These are phyloP conservation scores for Theocolax elegans DNA, from an alignment of 1,140 invertebrate species.

Conservation along the genomic window DNA sequence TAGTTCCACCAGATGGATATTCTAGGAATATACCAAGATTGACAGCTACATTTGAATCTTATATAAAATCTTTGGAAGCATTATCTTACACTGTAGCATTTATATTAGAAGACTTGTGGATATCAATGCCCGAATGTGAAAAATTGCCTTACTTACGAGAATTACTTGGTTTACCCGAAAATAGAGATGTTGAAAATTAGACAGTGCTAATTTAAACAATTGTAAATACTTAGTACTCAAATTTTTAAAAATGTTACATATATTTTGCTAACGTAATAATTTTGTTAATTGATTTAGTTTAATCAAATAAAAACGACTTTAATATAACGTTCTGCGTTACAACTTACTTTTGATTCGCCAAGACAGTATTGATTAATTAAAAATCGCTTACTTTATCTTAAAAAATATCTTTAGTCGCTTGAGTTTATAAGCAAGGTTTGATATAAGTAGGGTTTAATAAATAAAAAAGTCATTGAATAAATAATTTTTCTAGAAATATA, in stretches of 20 bases:
- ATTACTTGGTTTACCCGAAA: neutral
- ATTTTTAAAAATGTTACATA: no score
- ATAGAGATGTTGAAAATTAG: neutral
- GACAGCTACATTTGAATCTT: neutral
- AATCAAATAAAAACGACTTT: no score
- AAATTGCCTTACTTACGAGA: neutral
- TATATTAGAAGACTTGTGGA: neutral
- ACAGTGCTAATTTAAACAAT: no score
- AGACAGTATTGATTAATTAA: no score
- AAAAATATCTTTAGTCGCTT: no score
- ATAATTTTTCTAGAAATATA: constrained; percentile 45
- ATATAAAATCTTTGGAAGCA: constrained; percentile 12
- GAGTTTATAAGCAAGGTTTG: no score
- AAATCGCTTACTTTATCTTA: no score
- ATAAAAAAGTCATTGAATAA: constrained; percentile 14
- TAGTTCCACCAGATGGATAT: neutral
- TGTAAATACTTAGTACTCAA: no score
- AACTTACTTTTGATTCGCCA: no score
- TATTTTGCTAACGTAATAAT: no score
- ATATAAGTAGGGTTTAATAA: neutral
- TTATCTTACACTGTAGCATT: constrained; percentile 25
- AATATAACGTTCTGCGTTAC: no score
- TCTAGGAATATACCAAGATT: neutral
- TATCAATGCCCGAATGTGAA: neutral
- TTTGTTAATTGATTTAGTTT: no score